Conservation (phyloP, 2,113 vertebrate species). For the Neomonachus schauinslandi region DNA sequence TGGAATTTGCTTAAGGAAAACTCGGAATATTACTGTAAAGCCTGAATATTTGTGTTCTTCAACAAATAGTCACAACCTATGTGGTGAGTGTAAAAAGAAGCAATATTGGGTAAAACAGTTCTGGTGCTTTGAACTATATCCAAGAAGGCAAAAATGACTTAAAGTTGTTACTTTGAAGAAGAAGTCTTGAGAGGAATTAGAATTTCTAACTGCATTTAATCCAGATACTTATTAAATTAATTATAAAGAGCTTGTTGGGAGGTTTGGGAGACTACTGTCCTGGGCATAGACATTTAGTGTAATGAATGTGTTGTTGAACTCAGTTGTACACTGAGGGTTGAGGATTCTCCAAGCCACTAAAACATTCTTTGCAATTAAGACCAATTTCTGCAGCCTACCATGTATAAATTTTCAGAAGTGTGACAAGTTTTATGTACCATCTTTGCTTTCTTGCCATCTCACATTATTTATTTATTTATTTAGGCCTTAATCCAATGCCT, state of each 20-base stretch:
- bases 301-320: constrained; percentile 42
- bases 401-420: constrained; percentile 33
- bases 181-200: constrained; percentile 59
- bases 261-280: neutral
- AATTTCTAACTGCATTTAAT: constrained; percentile 78
- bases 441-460: constrained; percentile 24
- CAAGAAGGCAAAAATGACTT: constrained; percentile 75
- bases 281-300: neutral
- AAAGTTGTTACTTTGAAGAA: constrained; percentile 75
- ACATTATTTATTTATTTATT: constrained; percentile 5
- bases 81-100: constrained; percentile 80
- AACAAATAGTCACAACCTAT: constrained; percentile 69
- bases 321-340: neutral
- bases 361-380: constrained; percentile 19
- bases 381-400: neutral
- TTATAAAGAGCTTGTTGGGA: constrained; percentile 68
- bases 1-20: constrained; percentile 53
- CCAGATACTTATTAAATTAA: constrained; percentile 72
- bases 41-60: constrained; percentile 59
- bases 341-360: neutral
- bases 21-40: constrained; percentile 54
- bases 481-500: neutral
- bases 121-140: constrained; percentile 81
- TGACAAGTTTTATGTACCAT: constrained; percentile 12
- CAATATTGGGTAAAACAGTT: constrained; percentile 74